Evolutionary conservation across 2,797 vertebrate genomes (phyloP), one percentile per base, ranked within the genome.

Genomic region (Dallia pectoralis): DNA sequence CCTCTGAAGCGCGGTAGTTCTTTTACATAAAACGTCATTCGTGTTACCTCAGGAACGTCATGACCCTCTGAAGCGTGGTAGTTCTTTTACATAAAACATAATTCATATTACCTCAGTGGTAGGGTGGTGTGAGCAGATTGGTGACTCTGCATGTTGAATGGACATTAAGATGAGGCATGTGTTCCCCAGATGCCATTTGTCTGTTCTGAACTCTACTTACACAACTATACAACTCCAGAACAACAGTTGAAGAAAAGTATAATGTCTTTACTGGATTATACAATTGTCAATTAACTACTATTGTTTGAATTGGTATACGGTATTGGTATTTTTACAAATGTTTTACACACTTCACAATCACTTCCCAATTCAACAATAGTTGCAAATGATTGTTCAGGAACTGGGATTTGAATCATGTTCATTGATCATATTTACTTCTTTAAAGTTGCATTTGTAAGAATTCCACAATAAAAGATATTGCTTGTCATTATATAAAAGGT

Each of bases 291-390:
- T 62, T 56, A 36, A 65, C 27, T 25, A 27, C 61, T 67, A 65
- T 22, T 61, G 36, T 77, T 81, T 77, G 67, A 80, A 77, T 27
- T 56, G 8, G 29, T 51, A 51, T 27, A 22, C 63, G 27, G 75
- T 78, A 78, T 69, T 76, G 36, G n/a, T 77, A 30, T 68, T 71
- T 53, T 44, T 44, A 70, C 18, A 53, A 59, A 68, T 65, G 48
- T 79, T 53, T 75, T 76, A 11, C 40, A 44, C 40, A 44, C 9
- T 44, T 44, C 40, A 44, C 8, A 44, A n/a, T n/a, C n/a, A n/a
- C n/a, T n/a, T n/a, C n/a, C 12, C 6, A 44, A 44, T 9, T 44
- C 9, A 44, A 44, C 11, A 44, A 1, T 44, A 14, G 0, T 6
- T 2, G 14, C 11, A 44, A 2, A 44, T 0, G 6, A 1, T 40